These are phyloP conservation scores for Pheosia gnoma DNA, from an alignment of 2,888 invertebrate species.

Conservation along the genomic window DNA sequence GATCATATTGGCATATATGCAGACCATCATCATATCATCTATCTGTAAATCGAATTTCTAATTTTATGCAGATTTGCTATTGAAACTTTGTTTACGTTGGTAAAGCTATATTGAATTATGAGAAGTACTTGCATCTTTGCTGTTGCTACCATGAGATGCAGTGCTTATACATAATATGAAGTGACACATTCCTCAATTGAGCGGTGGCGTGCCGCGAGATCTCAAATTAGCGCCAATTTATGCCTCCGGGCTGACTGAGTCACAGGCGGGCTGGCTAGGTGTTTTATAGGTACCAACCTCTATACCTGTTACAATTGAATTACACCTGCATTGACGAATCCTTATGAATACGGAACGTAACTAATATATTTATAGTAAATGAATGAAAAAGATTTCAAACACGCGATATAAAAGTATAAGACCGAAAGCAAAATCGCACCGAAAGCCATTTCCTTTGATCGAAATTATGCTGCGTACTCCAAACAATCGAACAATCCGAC, in stretches of 20 bases:
- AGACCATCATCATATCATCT: neutral
- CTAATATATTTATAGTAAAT: no score
- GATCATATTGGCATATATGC: neutral
- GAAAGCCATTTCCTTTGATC: constrained; percentile 3
- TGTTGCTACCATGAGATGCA: constrained; percentile 19
- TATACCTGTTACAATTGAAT: neutral
- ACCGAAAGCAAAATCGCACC: neutral
- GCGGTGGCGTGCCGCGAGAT: constrained; percentile 66
- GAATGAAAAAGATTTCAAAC: no score
- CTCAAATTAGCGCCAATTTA: constrained; percentile 82
- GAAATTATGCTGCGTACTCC: neutral
- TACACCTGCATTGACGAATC: neutral
- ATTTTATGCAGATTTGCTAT: neutral
- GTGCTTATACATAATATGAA: constrained; percentile 56
- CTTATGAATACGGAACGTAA: no score
- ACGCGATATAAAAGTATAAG: neutral
- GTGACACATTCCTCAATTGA: constrained; percentile 83
- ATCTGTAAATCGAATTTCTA: neutral
- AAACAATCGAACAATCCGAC: constrained; percentile 23
- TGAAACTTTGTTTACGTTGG: neutral
- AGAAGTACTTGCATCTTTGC: constrained; percentile 11
- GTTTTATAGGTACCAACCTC: constrained; percentile 25
- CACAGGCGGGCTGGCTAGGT: constrained; percentile 33
- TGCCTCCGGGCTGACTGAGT: constrained; percentile 77
- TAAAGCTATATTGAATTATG: neutral